A percentile compares a stretch with the other conserved stretches of the same genome.
phyloP scores from a whole-genome alignment of 2,113 vertebrate genomes.

The Melanotaenia duboulayi region DNA sequence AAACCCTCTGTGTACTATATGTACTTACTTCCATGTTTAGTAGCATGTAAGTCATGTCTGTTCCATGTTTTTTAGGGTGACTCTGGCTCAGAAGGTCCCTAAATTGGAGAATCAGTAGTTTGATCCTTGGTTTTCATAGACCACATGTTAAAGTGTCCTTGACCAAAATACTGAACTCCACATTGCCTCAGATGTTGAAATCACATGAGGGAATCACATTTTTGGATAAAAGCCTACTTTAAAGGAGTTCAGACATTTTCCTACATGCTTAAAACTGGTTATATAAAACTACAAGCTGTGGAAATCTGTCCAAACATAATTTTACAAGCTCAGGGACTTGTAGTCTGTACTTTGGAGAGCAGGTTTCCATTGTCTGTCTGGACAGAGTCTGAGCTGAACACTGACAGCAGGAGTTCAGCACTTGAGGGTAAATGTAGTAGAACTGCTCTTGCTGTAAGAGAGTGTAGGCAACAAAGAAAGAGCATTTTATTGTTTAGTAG shows the following conservation, averaged over 20 bases:
- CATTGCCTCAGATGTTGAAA: neutral
- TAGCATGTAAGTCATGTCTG: no score
- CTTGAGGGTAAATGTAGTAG: constrained; percentile 18
- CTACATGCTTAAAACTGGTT: neutral
- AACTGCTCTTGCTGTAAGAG: constrained; percentile 23
- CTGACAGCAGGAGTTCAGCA: constrained; percentile 21
- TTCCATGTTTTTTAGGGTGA: no score
- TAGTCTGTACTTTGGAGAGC: neutral
- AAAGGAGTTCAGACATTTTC: neutral
- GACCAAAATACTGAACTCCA: neutral
- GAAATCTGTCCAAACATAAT: constrained; percentile 10
- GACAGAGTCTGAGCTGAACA: neutral
- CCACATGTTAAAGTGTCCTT: no score
- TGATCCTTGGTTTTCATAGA: no score
- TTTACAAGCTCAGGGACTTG: constrained; percentile 1
- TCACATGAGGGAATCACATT: neutral
- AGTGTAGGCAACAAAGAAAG: neutral
- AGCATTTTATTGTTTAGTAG: constrained; percentile 28
- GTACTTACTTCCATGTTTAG: no score
- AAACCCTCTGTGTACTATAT: no score
- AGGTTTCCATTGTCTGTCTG: constrained; percentile 2
- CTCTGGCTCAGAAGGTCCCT: no score
- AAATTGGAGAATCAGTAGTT: no score
- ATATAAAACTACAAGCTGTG: neutral
- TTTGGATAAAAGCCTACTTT: neutral